Evolutionary conservation across 2,113 vertebrate species (phyloP).

Genomic region (Triplophysa rosa): DNA sequence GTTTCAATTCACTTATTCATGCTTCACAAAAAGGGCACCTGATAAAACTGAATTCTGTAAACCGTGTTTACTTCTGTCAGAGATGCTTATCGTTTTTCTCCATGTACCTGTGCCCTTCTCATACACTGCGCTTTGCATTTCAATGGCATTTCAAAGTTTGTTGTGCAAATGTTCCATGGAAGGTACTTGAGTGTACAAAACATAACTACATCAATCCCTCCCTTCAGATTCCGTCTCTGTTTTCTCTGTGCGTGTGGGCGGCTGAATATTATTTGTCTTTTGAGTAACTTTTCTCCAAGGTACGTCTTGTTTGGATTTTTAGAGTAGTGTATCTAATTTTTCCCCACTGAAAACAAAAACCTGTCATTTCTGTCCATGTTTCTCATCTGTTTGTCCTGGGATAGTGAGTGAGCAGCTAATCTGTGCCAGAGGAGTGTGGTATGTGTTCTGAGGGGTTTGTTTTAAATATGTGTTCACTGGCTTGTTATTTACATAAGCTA

Average conservation of each 20-base stretch:
- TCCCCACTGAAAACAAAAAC: slow-evolving; percentile 2
- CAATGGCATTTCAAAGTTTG: slow-evolving; percentile 15
- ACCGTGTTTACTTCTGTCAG: not conserved
- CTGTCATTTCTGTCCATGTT: slow-evolving; percentile 35
- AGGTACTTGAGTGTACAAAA: not conserved
- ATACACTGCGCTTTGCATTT: slow-evolving; percentile 4
- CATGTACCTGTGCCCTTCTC: slow-evolving; percentile 3
- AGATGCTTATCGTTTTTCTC: slow-evolving; percentile 11
- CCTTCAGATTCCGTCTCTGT: not conserved
- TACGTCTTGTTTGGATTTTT: slow-evolving; percentile 6
- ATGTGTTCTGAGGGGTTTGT: slow-evolving; percentile 45
- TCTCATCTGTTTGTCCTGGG: slow-evolving; percentile 35
- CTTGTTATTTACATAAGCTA: slow-evolving; percentile 70
- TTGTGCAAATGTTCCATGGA: not conserved
- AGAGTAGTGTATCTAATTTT: not conserved
- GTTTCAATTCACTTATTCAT: slow-evolving; percentile 19
- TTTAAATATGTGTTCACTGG: slow-evolving; percentile 50
- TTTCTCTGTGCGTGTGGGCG: not conserved
- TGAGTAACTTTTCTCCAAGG: not conserved
- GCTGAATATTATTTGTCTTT: slow-evolving; percentile 16
- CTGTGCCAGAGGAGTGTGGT: slow-evolving; percentile 29
- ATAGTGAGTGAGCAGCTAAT: slow-evolving; percentile 37
- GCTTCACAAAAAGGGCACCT: slow-evolving; percentile 2
- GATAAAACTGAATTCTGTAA: not conserved
- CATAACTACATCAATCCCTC: not conserved